Conservation (phyloP, 2,888 invertebrate genomes). For the Diadegma fenestrale region DNA sequence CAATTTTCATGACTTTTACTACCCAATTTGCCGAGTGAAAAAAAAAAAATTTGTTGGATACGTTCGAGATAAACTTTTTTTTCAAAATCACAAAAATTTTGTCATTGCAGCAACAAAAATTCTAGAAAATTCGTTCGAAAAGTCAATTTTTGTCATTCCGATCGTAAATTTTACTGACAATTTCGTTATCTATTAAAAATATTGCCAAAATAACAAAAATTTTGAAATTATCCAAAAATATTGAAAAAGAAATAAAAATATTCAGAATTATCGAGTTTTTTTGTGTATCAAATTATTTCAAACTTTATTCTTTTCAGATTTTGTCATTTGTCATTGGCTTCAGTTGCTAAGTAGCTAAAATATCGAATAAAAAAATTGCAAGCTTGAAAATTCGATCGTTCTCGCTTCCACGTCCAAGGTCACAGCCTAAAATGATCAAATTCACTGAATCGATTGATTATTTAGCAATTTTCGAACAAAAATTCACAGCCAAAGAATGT, state of each 20-base stretch:
- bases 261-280: neutral
- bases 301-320: neutral
- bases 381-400: slow-evolving; percentile 46
- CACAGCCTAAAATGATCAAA: slow-evolving; percentile 25
- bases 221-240: too few relatives aligned
- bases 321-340: neutral
- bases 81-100: too few relatives aligned
- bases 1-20: neutral
- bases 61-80: too few relatives aligned
- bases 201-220: too few relatives aligned
- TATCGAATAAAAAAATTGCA: slow-evolving; percentile 1
- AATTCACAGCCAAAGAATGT: slow-evolving; percentile 21
- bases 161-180: too few relatives aligned
- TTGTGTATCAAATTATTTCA: slow-evolving; percentile 2
- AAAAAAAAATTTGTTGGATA: too few relatives aligned
- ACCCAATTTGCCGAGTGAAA: neutral
- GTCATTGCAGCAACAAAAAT: too few relatives aligned
- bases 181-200: too few relatives aligned
- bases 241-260: too few relatives aligned
- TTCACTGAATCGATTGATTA: slow-evolving; percentile 45
- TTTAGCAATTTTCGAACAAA: slow-evolving; percentile 41
- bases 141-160: too few relatives aligned
- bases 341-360: neutral
- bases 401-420: slow-evolving; percentile 33
- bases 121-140: too few relatives aligned